Evolutionary conservation across 1,140 invertebrate genomes (phyloP).

Genomic region (Papilio polyxenes): DNA sequence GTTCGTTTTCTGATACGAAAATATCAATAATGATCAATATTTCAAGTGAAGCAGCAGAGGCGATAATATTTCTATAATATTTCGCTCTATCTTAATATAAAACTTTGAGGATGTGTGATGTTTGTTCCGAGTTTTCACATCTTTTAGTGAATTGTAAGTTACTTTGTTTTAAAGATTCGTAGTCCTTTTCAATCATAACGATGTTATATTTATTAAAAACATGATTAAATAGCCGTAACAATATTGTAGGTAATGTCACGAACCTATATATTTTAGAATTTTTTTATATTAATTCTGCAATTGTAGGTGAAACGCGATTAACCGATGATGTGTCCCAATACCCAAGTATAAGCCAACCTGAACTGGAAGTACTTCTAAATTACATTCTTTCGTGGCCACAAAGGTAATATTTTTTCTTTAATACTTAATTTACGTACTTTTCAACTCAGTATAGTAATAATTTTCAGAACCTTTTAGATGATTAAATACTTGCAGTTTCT

Average conservation of each 20-base stretch:
- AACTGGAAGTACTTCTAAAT: constrained; percentile 84
- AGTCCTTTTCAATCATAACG: constrained; percentile 52
- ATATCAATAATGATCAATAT: constrained; percentile 79
- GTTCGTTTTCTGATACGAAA: constrained; percentile 78
- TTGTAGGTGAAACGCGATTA: constrained; percentile 83
- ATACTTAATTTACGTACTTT: constrained; percentile 12
- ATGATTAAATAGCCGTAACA: constrained; percentile 16
- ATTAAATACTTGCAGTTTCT: background rate
- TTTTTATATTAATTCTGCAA: constrained; percentile 42
- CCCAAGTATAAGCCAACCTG: constrained; percentile 82
- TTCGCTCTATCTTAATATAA: constrained; percentile 66
- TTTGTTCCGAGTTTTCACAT: constrained; percentile 89
- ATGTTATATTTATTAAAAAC: constrained; percentile 49
- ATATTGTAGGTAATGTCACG: constrained; percentile 7
- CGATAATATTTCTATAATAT: constrained; percentile 77
- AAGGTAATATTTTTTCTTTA: constrained; percentile 75
- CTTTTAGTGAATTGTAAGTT: constrained; percentile 88
- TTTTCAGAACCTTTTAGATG: constrained; percentile 10
- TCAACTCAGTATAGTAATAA: background rate
- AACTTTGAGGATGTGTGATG: constrained; percentile 87
- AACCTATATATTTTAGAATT: background rate
- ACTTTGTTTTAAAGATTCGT: constrained; percentile 77
- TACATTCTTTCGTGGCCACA: constrained; percentile 88
- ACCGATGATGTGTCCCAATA: constrained; percentile 83
- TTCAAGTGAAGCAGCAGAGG: constrained; percentile 62